These are phyloP conservation scores for Antigone vipio DNA, from an alignment of 2,113 vertebrate genomes.

Conservation along the genomic window DNA sequence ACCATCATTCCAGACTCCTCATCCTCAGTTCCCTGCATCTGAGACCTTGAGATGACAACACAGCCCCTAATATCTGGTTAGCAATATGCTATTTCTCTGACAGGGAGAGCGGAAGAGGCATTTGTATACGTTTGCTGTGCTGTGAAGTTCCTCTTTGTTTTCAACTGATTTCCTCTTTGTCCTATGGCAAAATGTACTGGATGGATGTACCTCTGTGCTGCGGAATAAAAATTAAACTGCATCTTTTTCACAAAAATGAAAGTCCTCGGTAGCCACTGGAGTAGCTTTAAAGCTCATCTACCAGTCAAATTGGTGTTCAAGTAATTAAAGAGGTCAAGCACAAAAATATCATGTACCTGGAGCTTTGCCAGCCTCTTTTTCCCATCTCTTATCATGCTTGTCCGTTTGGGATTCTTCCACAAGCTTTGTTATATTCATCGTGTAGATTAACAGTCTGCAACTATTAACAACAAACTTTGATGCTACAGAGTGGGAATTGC, in stretches of 20 bases:
- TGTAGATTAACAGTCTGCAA: slow-evolving; percentile 62
- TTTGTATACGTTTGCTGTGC: background rate
- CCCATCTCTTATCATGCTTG: slow-evolving; percentile 46
- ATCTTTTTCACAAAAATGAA: background rate
- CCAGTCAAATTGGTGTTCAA: slow-evolving; percentile 1
- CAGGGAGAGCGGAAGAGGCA: background rate
- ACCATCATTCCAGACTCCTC: background rate
- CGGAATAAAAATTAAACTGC: background rate
- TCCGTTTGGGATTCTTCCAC: slow-evolving; percentile 58
- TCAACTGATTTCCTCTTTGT: background rate
- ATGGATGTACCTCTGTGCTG: rapidly evolving
- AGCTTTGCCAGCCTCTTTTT: slow-evolving; percentile 44
- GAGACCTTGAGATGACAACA: background rate
- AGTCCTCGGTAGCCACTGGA: background rate
- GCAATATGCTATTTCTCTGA: background rate
- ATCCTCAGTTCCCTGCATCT: background rate
- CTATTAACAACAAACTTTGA: slow-evolving; percentile 67
- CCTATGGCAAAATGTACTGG: background rate
- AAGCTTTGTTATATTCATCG: slow-evolving; percentile 55
- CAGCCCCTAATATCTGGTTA: background rate
- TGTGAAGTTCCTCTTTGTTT: background rate
- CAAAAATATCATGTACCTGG: slow-evolving; percentile 25
- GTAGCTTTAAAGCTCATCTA: slow-evolving; percentile 30
- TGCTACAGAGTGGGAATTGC: slow-evolving; percentile 62
- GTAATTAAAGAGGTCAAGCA: slow-evolving; percentile 59